Evolutionary conservation across 1,140 invertebrate genomes (phyloP).

Genomic region (Probaryconus sp.): DNA sequence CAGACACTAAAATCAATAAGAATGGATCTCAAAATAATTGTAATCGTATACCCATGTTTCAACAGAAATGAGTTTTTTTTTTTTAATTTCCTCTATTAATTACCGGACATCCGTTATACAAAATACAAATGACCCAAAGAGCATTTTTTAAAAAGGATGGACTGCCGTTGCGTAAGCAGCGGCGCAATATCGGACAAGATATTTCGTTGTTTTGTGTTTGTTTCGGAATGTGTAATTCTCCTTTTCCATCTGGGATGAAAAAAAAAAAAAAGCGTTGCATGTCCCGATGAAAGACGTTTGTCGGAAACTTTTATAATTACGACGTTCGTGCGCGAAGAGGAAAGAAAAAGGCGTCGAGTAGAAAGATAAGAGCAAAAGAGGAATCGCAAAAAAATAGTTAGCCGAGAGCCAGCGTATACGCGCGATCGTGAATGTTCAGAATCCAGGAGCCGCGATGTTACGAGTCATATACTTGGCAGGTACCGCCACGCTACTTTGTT

Average conservation of each 20-base stretch:
- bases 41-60: no score
- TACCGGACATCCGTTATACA: no score
- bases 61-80: no score
- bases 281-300: slow-evolving; percentile 34
- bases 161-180: no score
- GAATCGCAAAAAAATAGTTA: slow-evolving; percentile 36
- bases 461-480: slow-evolving; percentile 52
- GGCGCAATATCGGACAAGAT: no score
- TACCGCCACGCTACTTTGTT: slow-evolving; percentile 53
- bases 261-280: slow-evolving; percentile 21
- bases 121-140: no score
- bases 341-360: slow-evolving; percentile 38
- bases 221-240: neutral
- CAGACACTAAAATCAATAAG: no score
- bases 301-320: slow-evolving; percentile 52
- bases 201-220: no score
- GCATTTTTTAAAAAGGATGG: no score
- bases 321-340: slow-evolving; percentile 32
- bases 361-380: slow-evolving; percentile 36
- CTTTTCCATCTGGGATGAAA: neutral
- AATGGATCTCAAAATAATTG: no score
- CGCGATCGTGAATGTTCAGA: slow-evolving; percentile 32
- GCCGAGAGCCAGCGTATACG: slow-evolving; percentile 6
- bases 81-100: no score
- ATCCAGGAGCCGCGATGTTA: slow-evolving; percentile 38